Percentiles rank a stretch among this genome's conserved stretches.
Evolutionary conservation across 2,113 vertebrate species (phyloP).

Genomic region (Centropus bengalensis): DNA sequence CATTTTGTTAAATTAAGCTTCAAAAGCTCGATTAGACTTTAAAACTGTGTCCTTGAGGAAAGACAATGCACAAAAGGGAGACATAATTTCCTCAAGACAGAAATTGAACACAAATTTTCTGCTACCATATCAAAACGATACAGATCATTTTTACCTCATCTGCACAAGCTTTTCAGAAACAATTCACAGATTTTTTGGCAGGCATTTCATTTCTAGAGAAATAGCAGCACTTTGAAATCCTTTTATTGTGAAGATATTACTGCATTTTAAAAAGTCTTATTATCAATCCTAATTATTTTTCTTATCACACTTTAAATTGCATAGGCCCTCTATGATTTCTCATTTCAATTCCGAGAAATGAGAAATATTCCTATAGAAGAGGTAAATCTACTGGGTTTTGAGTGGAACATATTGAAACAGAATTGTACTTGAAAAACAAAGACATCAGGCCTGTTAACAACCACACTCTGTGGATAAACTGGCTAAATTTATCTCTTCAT

Average conservation of each 20-base stretch:
- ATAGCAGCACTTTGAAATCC: neutral
- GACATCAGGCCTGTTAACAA: neutral
- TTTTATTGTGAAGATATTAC: neutral
- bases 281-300: constrained; percentile 12
- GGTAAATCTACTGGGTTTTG: neutral
- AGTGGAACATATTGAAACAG: neutral
- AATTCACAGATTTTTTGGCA: neutral
- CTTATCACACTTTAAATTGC: constrained; percentile 16
- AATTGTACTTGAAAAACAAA: neutral
- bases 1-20: neutral
- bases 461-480: neutral
- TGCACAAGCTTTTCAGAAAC: neutral
- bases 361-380: neutral
- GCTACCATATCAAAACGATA: neutral
- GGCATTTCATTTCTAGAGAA: neutral
- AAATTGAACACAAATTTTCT: neutral
- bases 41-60: neutral
- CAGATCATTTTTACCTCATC: neutral
- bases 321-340: neutral
- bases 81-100: neutral
- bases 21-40: neutral
- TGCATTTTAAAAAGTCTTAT: neutral
- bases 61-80: neutral
- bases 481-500: neutral
- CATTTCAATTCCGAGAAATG: neutral